These are phyloP conservation scores for Electrophaes corylata DNA, from an alignment of 2,888 invertebrate species.

Conservation along the genomic window DNA sequence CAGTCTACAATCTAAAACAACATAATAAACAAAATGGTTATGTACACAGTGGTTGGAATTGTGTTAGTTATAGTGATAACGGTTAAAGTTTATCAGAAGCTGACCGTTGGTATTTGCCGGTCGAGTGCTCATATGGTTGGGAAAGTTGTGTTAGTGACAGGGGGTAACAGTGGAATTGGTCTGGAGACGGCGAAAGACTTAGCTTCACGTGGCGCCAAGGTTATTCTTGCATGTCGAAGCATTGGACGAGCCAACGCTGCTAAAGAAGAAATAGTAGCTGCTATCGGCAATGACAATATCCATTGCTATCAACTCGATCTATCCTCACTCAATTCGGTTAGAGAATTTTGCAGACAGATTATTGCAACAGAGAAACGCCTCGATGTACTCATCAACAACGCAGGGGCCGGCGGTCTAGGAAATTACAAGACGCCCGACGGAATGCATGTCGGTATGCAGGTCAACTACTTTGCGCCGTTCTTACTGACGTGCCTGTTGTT, in stretches of 20 bases:
- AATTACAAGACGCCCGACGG: slow-evolving; percentile 86
- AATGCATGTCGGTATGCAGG: slow-evolving; percentile 87
- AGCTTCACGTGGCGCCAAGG: slow-evolving; percentile 77
- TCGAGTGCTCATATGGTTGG: slow-evolving; percentile 77
- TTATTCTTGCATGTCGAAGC: slow-evolving; percentile 80
- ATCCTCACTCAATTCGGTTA: slow-evolving; percentile 74
- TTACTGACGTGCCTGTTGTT: slow-evolving; percentile 86
- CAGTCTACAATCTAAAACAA: slow-evolving; percentile 8
- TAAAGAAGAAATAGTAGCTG: slow-evolving; percentile 65
- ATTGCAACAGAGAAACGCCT: slow-evolving; percentile 75
- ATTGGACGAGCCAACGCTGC: slow-evolving; percentile 65
- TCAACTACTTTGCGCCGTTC: slow-evolving; percentile 89
- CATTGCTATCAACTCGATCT: slow-evolving; percentile 70
- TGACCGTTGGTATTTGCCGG: slow-evolving; percentile 70
- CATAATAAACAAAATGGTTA: slow-evolving; percentile 47
- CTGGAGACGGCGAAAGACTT: slow-evolving; percentile 80
- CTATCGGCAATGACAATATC: slow-evolving; percentile 67
- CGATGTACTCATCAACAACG: slow-evolving; percentile 85
- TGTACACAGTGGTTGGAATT: slow-evolving; percentile 49
- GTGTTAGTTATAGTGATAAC: slow-evolving; percentile 50
- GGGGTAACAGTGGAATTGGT: slow-evolving; percentile 80
- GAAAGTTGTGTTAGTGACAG: slow-evolving; percentile 76
- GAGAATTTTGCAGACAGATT: slow-evolving; percentile 83
- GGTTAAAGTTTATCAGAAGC: slow-evolving; percentile 71
- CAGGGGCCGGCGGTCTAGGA: slow-evolving; percentile 78